phyloP scores from a whole-genome alignment of 2,888 invertebrate species.

The Phlogophora meticulosa region DNA sequence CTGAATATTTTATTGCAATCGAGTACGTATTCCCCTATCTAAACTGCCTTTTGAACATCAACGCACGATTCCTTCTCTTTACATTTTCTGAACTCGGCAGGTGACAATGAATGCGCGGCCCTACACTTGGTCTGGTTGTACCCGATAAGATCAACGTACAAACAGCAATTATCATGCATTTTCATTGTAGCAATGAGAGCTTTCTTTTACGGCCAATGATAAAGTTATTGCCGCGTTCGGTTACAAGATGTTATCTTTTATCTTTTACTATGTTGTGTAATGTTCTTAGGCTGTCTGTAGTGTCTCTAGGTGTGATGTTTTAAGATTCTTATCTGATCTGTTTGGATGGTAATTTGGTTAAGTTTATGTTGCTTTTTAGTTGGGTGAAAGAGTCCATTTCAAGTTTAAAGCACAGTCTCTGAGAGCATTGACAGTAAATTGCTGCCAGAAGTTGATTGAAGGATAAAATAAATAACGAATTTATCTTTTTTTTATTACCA shows the following conservation, averaged over 20 bases:
- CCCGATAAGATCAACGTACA: slow-evolving; percentile 38
- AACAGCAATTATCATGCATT: slow-evolving; percentile 49
- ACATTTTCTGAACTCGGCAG: not conserved
- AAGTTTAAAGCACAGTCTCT: not conserved
- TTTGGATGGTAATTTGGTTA: slow-evolving; percentile 13
- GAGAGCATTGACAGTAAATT: not conserved
- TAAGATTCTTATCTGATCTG: slow-evolving; percentile 33
- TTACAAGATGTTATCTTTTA: slow-evolving; percentile 40
- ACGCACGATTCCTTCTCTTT: slow-evolving; percentile 3
- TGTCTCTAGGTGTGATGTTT: slow-evolving; percentile 19
- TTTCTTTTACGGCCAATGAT: slow-evolving; percentile 40
- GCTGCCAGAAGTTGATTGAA: not conserved
- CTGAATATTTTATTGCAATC: slow-evolving; percentile 3
- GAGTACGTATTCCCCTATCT: slow-evolving; percentile 26
- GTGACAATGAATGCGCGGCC: slow-evolving; percentile 2
- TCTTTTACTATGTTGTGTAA: slow-evolving; percentile 39
- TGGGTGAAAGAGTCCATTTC: not conserved
- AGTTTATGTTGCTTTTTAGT: slow-evolving; percentile 7
- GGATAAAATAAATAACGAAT: not conserved
- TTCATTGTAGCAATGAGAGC: slow-evolving; percentile 53
- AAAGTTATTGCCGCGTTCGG: slow-evolving; percentile 37
- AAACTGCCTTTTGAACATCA: slow-evolving; percentile 8
- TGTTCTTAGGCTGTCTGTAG: slow-evolving; percentile 20
- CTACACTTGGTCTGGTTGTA: not conserved
- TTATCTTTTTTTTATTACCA: not conserved